phyloP scores from a whole-genome alignment of 2,888 invertebrate genomes.

The Gastracanthus pulcherrimus region DNA sequence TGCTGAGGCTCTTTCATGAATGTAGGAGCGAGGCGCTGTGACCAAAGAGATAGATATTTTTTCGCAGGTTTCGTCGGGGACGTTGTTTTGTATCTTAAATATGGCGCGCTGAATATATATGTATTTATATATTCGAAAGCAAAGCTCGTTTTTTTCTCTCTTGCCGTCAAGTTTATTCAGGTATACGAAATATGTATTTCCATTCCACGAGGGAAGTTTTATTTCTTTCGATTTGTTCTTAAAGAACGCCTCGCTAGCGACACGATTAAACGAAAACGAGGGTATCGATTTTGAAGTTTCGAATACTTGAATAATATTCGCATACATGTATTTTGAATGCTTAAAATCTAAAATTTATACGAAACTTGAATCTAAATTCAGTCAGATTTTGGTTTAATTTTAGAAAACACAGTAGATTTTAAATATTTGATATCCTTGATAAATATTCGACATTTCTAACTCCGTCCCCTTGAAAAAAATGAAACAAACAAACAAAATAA shows the following conservation, averaged over 20 bases:
- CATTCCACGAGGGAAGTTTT: slow-evolving; percentile 24
- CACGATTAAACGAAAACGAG: background rate
- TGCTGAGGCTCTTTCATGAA: slow-evolving; percentile 18
- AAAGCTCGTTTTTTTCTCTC: slow-evolving; percentile 49
- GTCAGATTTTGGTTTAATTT: no score
- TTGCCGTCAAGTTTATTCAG: slow-evolving; percentile 30
- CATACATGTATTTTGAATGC: background rate
- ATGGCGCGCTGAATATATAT: slow-evolving; percentile 9
- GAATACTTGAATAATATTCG: background rate
- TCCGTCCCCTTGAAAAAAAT: slow-evolving; percentile 9
- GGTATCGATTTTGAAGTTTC: background rate
- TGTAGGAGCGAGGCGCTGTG: slow-evolving; percentile 11
- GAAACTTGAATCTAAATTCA: background rate
- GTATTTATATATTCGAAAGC: slow-evolving; percentile 26
- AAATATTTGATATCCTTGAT: background rate
- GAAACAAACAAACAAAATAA: background rate
- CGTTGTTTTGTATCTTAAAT: slow-evolving; percentile 28
- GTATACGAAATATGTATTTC: slow-evolving; percentile 11
- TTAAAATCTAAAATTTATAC: background rate
- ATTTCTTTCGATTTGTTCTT: slow-evolving; percentile 5
- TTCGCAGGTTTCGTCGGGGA: slow-evolving; percentile 35
- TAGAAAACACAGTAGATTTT: no score
- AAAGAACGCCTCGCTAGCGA: background rate
- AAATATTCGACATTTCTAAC: slow-evolving; percentile 15
- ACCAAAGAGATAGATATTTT: slow-evolving; percentile 53